Base-by-base conservation (phyloP, 1,140 invertebrate genomes). In the Vanessa atalanta region DNA sequence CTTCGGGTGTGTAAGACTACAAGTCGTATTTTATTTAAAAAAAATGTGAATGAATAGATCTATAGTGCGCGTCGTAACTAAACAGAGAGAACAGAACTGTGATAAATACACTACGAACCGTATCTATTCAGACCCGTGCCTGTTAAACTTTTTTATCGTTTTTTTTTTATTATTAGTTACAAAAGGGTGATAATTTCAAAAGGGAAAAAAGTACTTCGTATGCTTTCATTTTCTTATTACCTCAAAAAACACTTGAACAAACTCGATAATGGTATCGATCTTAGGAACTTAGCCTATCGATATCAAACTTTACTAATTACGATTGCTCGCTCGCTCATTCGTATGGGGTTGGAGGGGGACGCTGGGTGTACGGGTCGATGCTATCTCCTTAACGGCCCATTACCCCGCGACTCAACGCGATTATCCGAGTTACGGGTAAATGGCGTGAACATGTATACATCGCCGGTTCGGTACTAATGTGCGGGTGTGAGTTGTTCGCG, bases 381-480 rank as follows among this genome's bases (percentile, higher is more conserved):
- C 74, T 83, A 83, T 84, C 83, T 79, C 67, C 66, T 80, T 83
- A 71, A 80, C 83, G 75, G 75, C 73, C 80, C 83, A 85, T 85
- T 85, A 85, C 76, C 68, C 72, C 67, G 61, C 75, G 71, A 77
- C 66, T 72, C 74, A 65, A 76, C 57, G 47, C 75, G 75, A 77
- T 77, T 77, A 77, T 70, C 61, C 72, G 72, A 72, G 74, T 70
- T 65, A 65, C 69, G 69, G 68, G 70, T 68, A 78, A 78, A 78
- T 78, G 77, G 73, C 63, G 73, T 50, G 77, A 70, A 75, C 61
- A 72, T 70, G 65, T 75, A 53, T 78, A 76, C 73, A 76, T 76
- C 69, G 77, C 77, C 66, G 65, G 70, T 48, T 79, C 43, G 70
- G 63, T 61, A 51, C 64, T 70, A 72, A 67, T 60, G 70, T 66